These are phyloP conservation scores for Kryphioiulus occultus DNA, from an alignment of 2,888 invertebrate species.

Conservation along the genomic window DNA sequence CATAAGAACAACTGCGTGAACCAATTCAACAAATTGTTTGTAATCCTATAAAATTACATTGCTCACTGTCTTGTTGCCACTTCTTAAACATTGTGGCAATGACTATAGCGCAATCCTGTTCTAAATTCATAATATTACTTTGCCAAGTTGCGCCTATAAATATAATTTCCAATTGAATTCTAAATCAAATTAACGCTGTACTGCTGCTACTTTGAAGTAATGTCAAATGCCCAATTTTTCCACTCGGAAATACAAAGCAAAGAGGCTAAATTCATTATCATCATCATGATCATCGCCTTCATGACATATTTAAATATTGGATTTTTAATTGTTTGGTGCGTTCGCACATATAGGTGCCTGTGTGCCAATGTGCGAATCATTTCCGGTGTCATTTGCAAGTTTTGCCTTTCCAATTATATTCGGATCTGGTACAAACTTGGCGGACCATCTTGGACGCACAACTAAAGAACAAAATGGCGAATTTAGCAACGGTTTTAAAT, in stretches of 20 bases:
- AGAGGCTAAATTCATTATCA: background rate
- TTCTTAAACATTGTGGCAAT: too few species aligned
- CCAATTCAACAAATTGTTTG: too few species aligned
- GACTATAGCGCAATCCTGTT: background rate
- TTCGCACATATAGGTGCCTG: background rate
- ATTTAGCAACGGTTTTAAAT: background rate
- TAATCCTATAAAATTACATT: background rate
- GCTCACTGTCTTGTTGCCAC: background rate
- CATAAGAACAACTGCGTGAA: too few species aligned
- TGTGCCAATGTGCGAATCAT: background rate
- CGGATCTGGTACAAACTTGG: background rate
- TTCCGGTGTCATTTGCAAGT: conserved; percentile 2
- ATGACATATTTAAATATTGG: background rate
- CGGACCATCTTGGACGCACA: background rate
- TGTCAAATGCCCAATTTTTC: background rate
- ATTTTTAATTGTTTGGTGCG: background rate
- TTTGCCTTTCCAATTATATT: background rate
- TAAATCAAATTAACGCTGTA: too few species aligned
- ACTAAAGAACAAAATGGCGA: background rate
- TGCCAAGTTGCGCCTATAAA: background rate
- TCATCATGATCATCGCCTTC: background rate
- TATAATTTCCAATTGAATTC: too few species aligned
- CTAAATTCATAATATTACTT: too few species aligned
- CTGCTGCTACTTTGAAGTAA: background rate
- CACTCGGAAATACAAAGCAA: conserved; percentile 23